Base-by-base conservation (phyloP, 2,113 vertebrate species). In the Lophotis ruficrista region DNA sequence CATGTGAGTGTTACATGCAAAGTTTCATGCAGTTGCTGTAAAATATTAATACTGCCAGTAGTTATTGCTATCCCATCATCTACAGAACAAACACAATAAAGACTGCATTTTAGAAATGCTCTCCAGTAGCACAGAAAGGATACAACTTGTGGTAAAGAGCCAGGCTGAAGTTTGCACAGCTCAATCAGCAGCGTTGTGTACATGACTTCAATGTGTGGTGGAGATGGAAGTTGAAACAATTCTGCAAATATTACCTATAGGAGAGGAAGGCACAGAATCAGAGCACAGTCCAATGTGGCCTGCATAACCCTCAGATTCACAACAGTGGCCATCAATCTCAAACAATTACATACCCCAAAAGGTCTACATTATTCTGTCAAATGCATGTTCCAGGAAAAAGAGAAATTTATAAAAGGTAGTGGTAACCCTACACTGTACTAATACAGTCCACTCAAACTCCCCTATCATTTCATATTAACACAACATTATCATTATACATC, bases 121-220 rank as follows among this genome's bases (percentile, higher is more conserved):
- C 30, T 69, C 75, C 71, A 87, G 79, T 45, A 89, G 77, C 4
- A 8, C 66, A 84, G 68, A 66, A 98, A 99, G 99, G 99, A 99
- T 99, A 99, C 99, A 23, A 99, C 99, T 98, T 99, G 99, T 7
- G 99, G 99, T 80, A 99, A 97, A 12, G 99, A 99, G 14, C 99
- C 99, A 6, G 99, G 99, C 94, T 99, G 99, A 92, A 99, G 98
- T 76, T 99, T 99, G 97, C 99, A 99, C 53, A 99, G 98, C 83
- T 99, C 99, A 56, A 99, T 99, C n/a, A 99, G 98, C 80, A 99
- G 98, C 0, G 99, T 98, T 14, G 99, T 99, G 91, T 99, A 99
- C 99, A 99, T 99, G 81, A 99, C 99, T 53, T 99, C 99, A 7
- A 99, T 98, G 95, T 99, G 99, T 30, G 99, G 99, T 2, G 99